Percentiles rank a stretch among this genome's conserved stretches.
phyloP scores from a whole-genome alignment of 1,140 invertebrate species.

The Zaprionus ornatus region DNA sequence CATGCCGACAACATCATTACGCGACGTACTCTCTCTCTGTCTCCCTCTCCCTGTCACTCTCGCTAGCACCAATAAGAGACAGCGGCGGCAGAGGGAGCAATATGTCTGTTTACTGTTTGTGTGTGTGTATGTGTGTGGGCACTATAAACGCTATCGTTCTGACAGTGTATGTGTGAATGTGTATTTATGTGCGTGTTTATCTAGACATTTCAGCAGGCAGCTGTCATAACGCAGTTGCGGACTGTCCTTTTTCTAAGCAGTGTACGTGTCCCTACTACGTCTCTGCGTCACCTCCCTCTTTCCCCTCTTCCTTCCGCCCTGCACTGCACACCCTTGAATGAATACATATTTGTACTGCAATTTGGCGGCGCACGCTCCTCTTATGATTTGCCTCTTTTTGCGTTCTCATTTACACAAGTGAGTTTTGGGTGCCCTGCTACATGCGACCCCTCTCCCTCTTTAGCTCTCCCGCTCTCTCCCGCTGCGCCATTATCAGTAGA shows the following conservation, averaged over 20 bases:
- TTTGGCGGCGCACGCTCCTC: slow-evolving; percentile 74
- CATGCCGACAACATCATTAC: slow-evolving; percentile 48
- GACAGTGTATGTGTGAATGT: slow-evolving; percentile 9
- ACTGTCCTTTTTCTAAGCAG: slow-evolving; percentile 79
- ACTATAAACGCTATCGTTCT: slow-evolving; percentile 66
- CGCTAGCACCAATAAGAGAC: slow-evolving; percentile 43
- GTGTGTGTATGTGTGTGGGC: slow-evolving; percentile 32
- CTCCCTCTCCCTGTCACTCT: slow-evolving; percentile 27
- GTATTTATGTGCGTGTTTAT: neutral
- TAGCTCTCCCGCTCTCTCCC: slow-evolving; percentile 29
- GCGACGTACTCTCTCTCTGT: slow-evolving; percentile 10
- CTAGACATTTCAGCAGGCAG: slow-evolving; percentile 24
- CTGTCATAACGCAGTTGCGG: slow-evolving; percentile 49
- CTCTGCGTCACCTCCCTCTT: neutral
- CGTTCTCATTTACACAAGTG: slow-evolving; percentile 78
- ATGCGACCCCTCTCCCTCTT: slow-evolving; percentile 1
- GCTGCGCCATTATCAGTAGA: slow-evolving; percentile 64
- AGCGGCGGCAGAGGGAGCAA: slow-evolving; percentile 33
- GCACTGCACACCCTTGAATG: slow-evolving; percentile 15
- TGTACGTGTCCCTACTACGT: slow-evolving; percentile 58
- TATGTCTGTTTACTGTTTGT: slow-evolving; percentile 31
- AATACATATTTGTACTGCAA: slow-evolving; percentile 83
- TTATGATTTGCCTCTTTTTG: slow-evolving; percentile 82
- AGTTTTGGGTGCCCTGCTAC: slow-evolving; percentile 44
- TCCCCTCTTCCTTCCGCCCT: neutral